Percentiles rank a stretch among this genome's conserved stretches.
Conservation (phyloP, 2,797 vertebrate genomes). For the Jordanella pulchra region DNA sequence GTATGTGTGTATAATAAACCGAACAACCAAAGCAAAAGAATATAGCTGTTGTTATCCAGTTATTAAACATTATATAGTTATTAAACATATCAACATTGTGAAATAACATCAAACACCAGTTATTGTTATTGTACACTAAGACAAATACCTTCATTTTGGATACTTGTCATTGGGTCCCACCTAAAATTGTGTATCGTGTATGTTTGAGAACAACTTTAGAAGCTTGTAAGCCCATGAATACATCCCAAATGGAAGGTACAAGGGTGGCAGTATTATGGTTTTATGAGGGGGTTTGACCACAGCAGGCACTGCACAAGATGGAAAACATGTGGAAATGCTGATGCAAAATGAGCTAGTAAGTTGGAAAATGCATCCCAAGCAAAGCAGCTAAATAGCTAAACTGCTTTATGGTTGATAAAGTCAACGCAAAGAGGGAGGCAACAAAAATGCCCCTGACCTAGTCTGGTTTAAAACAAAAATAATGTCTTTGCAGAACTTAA, state of each 20-base stretch:
- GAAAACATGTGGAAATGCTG: neutral
- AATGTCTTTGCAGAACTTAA: neutral
- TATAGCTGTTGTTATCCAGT: no score
- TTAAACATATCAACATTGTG: neutral
- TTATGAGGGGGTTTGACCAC: neutral
- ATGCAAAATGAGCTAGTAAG: neutral
- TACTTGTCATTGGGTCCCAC: neutral
- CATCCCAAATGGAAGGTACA: no score
- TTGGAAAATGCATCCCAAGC: neutral
- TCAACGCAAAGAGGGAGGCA: no score
- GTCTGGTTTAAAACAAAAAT: neutral
- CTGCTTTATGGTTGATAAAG: neutral
- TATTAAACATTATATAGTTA: no score
- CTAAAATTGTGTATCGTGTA: neutral
- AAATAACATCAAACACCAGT: neutral
- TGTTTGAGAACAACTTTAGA: neutral
- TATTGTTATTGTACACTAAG: neutral
- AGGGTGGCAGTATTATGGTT: no score
- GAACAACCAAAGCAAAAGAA: no score
- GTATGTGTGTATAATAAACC: neutral
- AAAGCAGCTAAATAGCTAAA: neutral
- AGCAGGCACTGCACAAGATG: neutral
- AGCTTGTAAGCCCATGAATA: neutral
- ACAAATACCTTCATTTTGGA: neutral
- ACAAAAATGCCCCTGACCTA: neutral